Evolutionary conservation across 2,113 vertebrate species (phyloP), one percentile per base, ranked within the genome.

Genomic region (Diphyllodes magnificus): DNA sequence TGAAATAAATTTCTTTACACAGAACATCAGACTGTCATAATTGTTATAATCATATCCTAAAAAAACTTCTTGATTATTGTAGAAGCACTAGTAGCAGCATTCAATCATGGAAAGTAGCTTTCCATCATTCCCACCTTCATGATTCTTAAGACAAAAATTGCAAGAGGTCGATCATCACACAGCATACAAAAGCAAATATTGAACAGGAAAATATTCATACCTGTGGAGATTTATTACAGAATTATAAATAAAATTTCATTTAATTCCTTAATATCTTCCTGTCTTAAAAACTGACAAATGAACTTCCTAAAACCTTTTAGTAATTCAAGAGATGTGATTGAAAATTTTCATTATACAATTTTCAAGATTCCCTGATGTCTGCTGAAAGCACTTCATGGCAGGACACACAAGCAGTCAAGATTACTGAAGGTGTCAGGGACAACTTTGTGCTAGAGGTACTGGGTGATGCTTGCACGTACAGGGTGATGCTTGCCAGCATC

Each of bases 401-500:
- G 31, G 18, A 60, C 30, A 64, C 30, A 51, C 2, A 24, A 88
- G 42, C 2, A 3, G 35, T 6, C 30, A 76, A 33, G 37, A 37
- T 31, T 70, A 54, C 18, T 56, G 61, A 44, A 71, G 28, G 37
- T 15, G 4, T 25, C 53, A 72, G 35, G 16, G 23, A 54, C 25
- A 75, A 33, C 12, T 42, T 53, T 44, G n/a, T 37, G 28, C 64
- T 8, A 37, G 20, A 42, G 61, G 18, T 20, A 39, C 30, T 16
- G 18, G 7, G 16, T 0, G 0, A 31, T 15, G 31, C 13, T 70
- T 30, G 50, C 33, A 49, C 7, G 2, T 25, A 25, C 64, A 69
- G 49, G 31, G 25, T 0, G 0, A 31, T 15, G 31, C 16, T 66
- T 30, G 50, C 33, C 71, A 60, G 49, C 13, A 35, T 30, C 60